Base-by-base conservation (phyloP, 2,797 vertebrate species). In the Phalanger gymnotis region DNA sequence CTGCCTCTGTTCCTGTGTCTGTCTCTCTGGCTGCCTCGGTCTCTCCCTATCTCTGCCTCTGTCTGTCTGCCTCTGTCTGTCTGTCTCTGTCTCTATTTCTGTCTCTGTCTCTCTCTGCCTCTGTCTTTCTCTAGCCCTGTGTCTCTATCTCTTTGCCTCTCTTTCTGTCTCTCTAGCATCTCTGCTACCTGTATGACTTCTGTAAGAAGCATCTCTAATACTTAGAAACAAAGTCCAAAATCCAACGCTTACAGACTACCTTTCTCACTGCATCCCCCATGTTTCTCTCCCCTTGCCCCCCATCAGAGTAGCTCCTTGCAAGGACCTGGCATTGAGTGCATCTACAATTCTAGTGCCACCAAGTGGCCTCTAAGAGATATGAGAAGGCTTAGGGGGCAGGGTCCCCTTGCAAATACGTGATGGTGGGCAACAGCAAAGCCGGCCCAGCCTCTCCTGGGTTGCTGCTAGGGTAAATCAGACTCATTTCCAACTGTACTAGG, bases 301-400 rank as follows among this genome's bases (percentile, higher is more conserved):
- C 30, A 47, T 40, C 2, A 25, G 66, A 81, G 66, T 27, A 51
- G 73, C 40, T 87, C 4, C 16, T 25, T 73, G 40, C 51, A 54
- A 54, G 93, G 14, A 9, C 89, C 55, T 6, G 40, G 22, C n/a
- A 11, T 0, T 4, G 14, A 1, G 12, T 30, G 30, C 0, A 5
- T 96, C 93, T 56, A n/a, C 92, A 66, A 53, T 90, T 92, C 92
- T 97, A 93, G 94, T 97, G 96, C 97, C 96, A 92, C 95, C 95
- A 90, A 7, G 93, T 10, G 95, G 95, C 90, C 0, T 87, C 40
- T 51, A 87, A 87, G 73, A 27, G 0, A 30, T 0, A 22, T n/a
- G 5, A 30, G 22, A 53, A 92, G 52, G 1, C 56, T 94, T 51
- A 5, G 4, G 30, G 14, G 31, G 55, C 89, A 5, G 5, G 14